Percentiles rank a stretch among this genome's conserved stretches.
phyloP scores from a whole-genome alignment of 2,797 vertebrate species.

The Brachyalestes nurse region DNA sequence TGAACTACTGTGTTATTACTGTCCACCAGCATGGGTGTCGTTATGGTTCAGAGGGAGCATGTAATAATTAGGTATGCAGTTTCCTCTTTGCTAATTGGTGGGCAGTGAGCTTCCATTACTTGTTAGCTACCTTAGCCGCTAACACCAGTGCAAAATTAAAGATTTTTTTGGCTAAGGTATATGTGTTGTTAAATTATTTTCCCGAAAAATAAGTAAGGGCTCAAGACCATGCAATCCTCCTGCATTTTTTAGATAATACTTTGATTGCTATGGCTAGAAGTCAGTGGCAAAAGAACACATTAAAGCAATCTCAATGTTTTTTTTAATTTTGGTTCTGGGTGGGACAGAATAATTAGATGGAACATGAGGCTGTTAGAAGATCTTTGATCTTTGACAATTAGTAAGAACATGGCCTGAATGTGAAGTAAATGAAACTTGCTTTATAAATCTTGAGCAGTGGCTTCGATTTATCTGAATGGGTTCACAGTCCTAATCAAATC shows the following conservation, averaged over 20 bases:
- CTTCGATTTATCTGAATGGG: slow-evolving; percentile 1
- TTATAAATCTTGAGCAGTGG: neutral
- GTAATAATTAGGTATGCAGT: too few species aligned
- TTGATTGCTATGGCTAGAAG: neutral
- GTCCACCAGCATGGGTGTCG: too few species aligned
- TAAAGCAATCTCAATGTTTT: neutral
- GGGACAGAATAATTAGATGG: neutral
- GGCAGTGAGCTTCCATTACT: too few species aligned
- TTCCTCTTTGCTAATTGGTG: too few species aligned
- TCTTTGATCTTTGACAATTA: neutral
- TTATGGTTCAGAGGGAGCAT: too few species aligned
- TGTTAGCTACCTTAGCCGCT: too few species aligned
- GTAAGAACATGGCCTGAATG: too few species aligned
- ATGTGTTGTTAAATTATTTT: too few species aligned
- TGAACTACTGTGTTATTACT: too few species aligned
- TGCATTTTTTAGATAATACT: neutral
- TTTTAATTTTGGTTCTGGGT: neutral
- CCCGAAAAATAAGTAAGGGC: too few species aligned
- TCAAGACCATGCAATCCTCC: neutral
- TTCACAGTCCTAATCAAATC: slow-evolving; percentile 29
- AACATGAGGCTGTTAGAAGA: neutral
- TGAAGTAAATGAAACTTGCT: neutral
- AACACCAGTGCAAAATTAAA: too few species aligned
- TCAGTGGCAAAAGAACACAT: neutral
- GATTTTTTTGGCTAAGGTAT: too few species aligned